Base-by-base conservation (phyloP, 2,888 invertebrate genomes). In the Tupiocoris notatus region DNA sequence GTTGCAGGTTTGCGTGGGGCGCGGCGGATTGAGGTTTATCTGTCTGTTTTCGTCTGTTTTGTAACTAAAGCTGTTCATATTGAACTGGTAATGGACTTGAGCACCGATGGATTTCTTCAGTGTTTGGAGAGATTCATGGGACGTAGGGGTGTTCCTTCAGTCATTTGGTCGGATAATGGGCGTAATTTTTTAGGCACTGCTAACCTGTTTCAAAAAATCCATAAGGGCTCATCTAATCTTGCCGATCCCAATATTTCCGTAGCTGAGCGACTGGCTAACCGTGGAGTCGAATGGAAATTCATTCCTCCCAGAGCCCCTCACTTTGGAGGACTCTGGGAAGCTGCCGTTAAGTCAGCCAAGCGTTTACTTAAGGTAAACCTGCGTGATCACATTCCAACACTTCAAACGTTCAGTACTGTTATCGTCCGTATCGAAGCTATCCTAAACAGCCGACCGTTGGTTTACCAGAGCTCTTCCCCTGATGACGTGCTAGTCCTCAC, bases 261-360 rank as follows among this genome's bases (percentile, higher is more conserved):
- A 9, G 39, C 67, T 17, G 18, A 17, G 16, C 17, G 21, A 9
- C 20, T 56, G 1, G 67, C 67, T 7, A 66, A 39, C 18, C 54
- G 57, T 56, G 20, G 54, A 12, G 22, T 57, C 1, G 18, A 67
- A n/a, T 67, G 67, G 67, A 18, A 17, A 1, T 67, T 67, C 20
- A 67, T 67, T 1, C 67, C 67, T n/a, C 67, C 67, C 3, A 3
- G 57, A 1, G 67, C 67, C 9, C 67, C 67, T 18, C 67, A 67
- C n/a, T 67, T 67, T 57, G 67, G 67, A 17, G 67, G 67, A 1
- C 18, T 67, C 12, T 67, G 54, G 65, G 65, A 65, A n/a, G 65
- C 65, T 23, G 65, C 65, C 2, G 65, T 39, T 1, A 64, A n/a
- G n/a, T n/a, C n/a, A n/a, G n/a, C n/a, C n/a, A n/a, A n/a, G 12